phyloP scores from a whole-genome alignment of 1,140 invertebrate genomes.

The Propsilocerus akamusi region DNA sequence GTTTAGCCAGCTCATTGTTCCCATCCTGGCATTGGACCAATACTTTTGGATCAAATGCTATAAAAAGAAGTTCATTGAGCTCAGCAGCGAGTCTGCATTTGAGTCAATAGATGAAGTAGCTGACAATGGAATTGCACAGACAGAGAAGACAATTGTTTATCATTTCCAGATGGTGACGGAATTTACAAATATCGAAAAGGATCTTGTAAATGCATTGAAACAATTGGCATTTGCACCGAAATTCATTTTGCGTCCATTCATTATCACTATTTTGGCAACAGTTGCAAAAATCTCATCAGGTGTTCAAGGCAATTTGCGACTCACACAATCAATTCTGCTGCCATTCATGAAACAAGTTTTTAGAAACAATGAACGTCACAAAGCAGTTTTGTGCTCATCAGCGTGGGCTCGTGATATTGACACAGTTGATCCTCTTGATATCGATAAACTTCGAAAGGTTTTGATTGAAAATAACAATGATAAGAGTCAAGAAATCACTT shows the following conservation, averaged over 20 bases:
- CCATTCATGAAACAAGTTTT: constrained; percentile 1
- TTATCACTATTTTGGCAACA: neutral
- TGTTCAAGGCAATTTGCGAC: neutral
- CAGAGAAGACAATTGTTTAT: neutral
- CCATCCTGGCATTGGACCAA: neutral
- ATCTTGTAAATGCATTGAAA: neutral
- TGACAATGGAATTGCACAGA: neutral
- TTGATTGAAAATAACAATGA: neutral
- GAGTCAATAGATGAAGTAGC: neutral
- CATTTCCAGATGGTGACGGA: neutral
- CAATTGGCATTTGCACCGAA: neutral
- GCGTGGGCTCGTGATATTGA: neutral
- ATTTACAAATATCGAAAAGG: neutral
- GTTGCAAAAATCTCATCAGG: neutral
- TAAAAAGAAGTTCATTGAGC: neutral
- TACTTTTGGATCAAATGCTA: neutral
- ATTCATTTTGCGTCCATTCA: neutral
- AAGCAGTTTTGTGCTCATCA: neutral
- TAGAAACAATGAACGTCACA: neutral
- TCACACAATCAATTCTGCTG: neutral
- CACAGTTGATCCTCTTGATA: neutral
- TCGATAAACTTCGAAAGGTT: neutral
- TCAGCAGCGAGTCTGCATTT: neutral
- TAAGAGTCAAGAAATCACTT: neutral
- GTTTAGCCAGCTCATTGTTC: neutral